Evolutionary conservation across 2,797 vertebrate genomes (phyloP).

Genomic region (Hydrophis major): DNA sequence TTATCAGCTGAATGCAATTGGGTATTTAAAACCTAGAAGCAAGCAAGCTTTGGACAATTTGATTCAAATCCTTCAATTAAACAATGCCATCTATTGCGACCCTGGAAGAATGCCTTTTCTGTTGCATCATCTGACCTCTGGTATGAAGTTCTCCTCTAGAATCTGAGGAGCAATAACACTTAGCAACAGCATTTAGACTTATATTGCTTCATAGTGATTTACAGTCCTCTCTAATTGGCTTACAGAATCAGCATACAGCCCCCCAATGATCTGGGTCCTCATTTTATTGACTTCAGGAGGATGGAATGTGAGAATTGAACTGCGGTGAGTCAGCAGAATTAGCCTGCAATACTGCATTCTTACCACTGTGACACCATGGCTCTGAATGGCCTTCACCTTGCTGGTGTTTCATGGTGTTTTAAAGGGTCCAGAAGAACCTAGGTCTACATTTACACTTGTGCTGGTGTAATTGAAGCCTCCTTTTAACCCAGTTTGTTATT

Average conservation of each 20-base stretch:
- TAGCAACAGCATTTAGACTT: neutral
- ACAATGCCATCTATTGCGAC: neutral
- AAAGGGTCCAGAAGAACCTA: neutral
- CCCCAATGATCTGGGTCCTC: neutral
- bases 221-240: neutral
- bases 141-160: neutral
- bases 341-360: neutral
- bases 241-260: neutral
- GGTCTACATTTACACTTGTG: neutral
- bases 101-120: neutral
- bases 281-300: neutral
- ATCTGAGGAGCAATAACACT: neutral
- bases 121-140: neutral
- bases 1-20: neutral
- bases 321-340: neutral
- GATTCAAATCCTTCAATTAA: neutral
- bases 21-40: neutral
- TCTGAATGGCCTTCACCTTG: neutral
- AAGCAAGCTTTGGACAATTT: neutral
- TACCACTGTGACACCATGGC: neutral
- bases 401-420: neutral
- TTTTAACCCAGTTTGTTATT: neutral
- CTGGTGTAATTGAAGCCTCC: neutral
- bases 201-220: neutral
- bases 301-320: neutral